Percentiles rank a stretch among this genome's conserved stretches.
These are phyloP conservation scores for Cherax quadricarinatus DNA, from an alignment of 1,140 invertebrate genomes.

Conservation along the genomic window DNA sequence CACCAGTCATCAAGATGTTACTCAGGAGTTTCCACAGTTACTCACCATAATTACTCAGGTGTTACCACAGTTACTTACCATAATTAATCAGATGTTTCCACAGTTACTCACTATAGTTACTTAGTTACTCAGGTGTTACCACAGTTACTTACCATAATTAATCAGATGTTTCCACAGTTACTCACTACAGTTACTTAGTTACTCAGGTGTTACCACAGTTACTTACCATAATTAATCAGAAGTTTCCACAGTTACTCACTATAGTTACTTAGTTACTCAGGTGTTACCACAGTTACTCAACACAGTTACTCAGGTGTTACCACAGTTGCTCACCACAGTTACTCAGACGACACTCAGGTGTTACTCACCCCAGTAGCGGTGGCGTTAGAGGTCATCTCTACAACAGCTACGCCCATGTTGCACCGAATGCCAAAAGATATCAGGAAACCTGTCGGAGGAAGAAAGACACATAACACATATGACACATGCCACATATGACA, in stretches of 20 bases:
- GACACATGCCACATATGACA: neutral
- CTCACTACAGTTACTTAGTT: no score
- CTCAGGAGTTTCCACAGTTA: no score
- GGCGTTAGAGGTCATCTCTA: conserved; percentile 82
- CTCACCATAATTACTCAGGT: no score
- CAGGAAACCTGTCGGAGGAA: conserved; percentile 84
- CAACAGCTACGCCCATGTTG: conserved; percentile 97
- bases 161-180: no score
- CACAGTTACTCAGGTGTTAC: neutral
- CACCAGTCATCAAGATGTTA: no score
- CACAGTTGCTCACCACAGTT: neutral
- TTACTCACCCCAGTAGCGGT: conserved; percentile 75
- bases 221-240: neutral
- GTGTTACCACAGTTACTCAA: neutral
- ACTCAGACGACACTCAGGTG: neutral
- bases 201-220: neutral
- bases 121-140: no score
- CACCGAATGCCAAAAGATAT: conserved; percentile 96
- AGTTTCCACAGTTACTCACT: no score
- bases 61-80: no score
- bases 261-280: neutral
- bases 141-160: no score
- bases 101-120: no score
- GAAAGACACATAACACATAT: neutral
- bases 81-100: no score